A percentile compares a stretch with the other conserved stretches of the same genome.
Conservation (phyloP, 2,113 vertebrate species). For the Ammodytes dubius region DNA sequence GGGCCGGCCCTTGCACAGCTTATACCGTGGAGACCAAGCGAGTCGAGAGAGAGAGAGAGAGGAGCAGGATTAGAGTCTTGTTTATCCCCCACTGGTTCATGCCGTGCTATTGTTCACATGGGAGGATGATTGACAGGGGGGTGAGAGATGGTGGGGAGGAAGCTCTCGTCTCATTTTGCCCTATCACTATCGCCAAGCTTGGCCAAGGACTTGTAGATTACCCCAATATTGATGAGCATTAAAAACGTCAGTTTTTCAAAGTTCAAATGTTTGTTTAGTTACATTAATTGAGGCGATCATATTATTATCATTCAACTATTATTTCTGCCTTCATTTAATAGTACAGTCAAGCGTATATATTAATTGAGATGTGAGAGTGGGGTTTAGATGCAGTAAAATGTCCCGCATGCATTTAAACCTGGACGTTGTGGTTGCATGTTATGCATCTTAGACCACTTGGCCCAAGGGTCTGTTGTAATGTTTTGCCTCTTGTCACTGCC, state of each 20-base stretch:
- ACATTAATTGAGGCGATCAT: too few relatives aligned
- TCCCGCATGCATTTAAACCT: not conserved
- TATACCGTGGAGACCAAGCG: constrained; percentile 53
- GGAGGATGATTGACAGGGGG: constrained; percentile 60
- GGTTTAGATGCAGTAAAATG: not conserved
- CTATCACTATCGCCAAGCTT: not conserved
- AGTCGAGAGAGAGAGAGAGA: constrained; percentile 59
- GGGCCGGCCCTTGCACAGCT: constrained; percentile 60
- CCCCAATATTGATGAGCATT: not conserved
- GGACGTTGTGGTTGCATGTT: not conserved
- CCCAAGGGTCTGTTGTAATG: not conserved
- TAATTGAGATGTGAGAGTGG: too few relatives aligned
- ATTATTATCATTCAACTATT: too few relatives aligned
- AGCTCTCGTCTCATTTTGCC: constrained; percentile 21
- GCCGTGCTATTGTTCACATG: constrained; percentile 63
- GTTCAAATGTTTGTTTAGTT: too few relatives aligned
- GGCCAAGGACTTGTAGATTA: constrained; percentile 12
- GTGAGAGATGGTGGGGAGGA: constrained; percentile 28
- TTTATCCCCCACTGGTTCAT: constrained; percentile 70
- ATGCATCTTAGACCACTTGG: not conserved
- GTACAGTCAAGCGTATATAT: too few relatives aligned
- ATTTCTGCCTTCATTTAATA: too few relatives aligned
- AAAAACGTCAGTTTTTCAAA: not conserved
- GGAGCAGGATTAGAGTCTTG: constrained; percentile 74
- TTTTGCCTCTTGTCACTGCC: not conserved